Base-by-base conservation (phyloP, 2,113 vertebrate species). In the Labeo catla region DNA sequence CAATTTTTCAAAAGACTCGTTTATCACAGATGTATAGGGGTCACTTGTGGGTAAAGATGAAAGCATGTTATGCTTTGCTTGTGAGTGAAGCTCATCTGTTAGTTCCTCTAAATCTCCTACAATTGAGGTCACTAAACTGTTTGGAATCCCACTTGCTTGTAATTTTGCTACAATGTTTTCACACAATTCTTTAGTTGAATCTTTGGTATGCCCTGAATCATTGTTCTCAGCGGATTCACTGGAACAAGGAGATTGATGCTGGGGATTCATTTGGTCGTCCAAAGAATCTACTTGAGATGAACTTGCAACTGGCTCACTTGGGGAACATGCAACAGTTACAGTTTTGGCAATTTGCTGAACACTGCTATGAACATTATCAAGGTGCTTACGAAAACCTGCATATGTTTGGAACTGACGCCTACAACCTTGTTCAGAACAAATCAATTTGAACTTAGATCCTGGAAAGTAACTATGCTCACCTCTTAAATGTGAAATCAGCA, bases 401-500 rank as follows among this genome's bases (percentile, higher is more conserved):
- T 85, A 89, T 52, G 74, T 86, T 43, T 21, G 13, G 2, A 88
- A 86, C 19, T 86, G 88, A 86, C 11, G 83, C 54, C 86, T 87
- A 34, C 89, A 91, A 23, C 77, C 23, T 83, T 43, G 65, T 61
- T 91, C 79, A 89, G 65, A 82, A 88, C 86, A 91, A 83, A 86
- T 50, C 45, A 81, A 68, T 47, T 78, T 87, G n/a, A 89, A 90
- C 73, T 83, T 90, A 1, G 63, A 65, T 80, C 81, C 74, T 84
- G 85, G 47, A 83, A 81, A 89, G 8, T 72, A 91, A 84, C 83
- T 16, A 68, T 90, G 89, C 87, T 89, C 28, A 88, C 47, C 72
- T 88, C 84, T 76, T 83, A 87, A 89, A 88, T 90, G 84, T 88
- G 76, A 86, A 84, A 89, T 87, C 79, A 88, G 47, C 68, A 10